Evolutionary conservation across 2,113 vertebrate genomes (phyloP), one percentile per base, ranked within the genome.

Genomic region (Pterophyllum scalare): DNA sequence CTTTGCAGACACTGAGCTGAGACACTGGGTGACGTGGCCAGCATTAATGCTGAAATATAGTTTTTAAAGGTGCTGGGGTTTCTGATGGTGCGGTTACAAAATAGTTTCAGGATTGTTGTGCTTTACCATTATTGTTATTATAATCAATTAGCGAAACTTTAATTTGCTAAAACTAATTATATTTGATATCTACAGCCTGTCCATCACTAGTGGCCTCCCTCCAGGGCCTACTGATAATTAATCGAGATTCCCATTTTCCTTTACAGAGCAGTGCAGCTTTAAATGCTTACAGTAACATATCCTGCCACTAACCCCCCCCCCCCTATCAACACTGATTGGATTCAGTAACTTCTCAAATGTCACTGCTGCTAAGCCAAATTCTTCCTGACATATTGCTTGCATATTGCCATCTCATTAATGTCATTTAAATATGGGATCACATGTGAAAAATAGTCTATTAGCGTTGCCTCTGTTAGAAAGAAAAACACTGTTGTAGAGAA

Each of bases 341-440:
- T 13, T 67, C 64, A 81, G 20, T 52, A 59, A 31, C 40, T 54
- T 74, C 14, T 67, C 0, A 64, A 83, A 83, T 70, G 43, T 56
- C 65, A 85, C 17, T 10, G 8, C 77, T 79, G 67, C 43, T n/a
- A 31, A 59, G 43, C 12, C 22, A 75, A 28, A 13, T 14, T 15
- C 40, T 58, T 83, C 67, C 60, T 31, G 40, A 72, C 40, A 76
- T 64, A 24, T 28, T 72, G 60, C 59, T 59, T 26, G 35, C 70
- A 79, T 83, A 22, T 75, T 5, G 26, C 31, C 56, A 49, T 84
- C 57, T 57, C 31, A 74, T 35, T 57, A 84, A 77, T 74, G 26
- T 61, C 12, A 43, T 17, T 14, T 17, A 20, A 79, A 22, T 15
- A 49, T 59, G 3, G 35, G 33, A 49, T 76, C 31, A 60, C 13